Conservation (phyloP, 2,888 invertebrate genomes). For the Torymus texanus region DNA sequence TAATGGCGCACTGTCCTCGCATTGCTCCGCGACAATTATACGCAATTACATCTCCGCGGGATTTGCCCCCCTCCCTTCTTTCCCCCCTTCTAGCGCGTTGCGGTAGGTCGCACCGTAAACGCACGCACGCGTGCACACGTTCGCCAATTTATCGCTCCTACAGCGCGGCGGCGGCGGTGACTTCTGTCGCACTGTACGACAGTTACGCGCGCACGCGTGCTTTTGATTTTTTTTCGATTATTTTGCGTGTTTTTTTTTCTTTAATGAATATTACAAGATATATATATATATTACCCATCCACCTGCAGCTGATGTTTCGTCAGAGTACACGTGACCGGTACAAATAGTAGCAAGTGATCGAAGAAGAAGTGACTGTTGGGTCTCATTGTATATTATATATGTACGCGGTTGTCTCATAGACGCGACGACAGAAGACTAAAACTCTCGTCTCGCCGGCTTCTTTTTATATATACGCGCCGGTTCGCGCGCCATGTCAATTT, state of each 20-base stretch:
- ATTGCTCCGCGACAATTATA: slow-evolving; percentile 75
- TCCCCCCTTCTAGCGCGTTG: slow-evolving; percentile 39
- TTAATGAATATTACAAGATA: too few species aligned
- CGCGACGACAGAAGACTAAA: too few species aligned
- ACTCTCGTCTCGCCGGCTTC: neutral
- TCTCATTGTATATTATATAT: too few species aligned
- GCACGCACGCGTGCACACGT: slow-evolving; percentile 17
- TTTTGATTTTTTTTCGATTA: neutral
- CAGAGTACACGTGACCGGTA: too few species aligned
- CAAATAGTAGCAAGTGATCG: too few species aligned
- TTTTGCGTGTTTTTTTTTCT: too few species aligned
- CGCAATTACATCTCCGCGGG: slow-evolving; percentile 71
- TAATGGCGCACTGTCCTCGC: slow-evolving; percentile 75
- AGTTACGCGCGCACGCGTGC: neutral
- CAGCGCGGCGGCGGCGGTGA: neutral
- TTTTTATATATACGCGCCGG: neutral
- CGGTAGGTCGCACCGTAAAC: slow-evolving; percentile 48
- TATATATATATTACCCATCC: too few species aligned
- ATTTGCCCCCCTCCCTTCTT: slow-evolving; percentile 27
- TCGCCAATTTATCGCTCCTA: slow-evolving; percentile 50
- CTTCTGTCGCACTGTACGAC: neutral
- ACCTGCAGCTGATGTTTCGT: too few species aligned
- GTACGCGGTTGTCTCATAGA: too few species aligned
- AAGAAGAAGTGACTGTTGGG: too few species aligned
- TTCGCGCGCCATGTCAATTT: slow-evolving; percentile 10